Percentiles rank a stretch among this genome's conserved stretches.
Conservation (phyloP, 1,140 invertebrate species). For the Sinonovacula constricta region DNA sequence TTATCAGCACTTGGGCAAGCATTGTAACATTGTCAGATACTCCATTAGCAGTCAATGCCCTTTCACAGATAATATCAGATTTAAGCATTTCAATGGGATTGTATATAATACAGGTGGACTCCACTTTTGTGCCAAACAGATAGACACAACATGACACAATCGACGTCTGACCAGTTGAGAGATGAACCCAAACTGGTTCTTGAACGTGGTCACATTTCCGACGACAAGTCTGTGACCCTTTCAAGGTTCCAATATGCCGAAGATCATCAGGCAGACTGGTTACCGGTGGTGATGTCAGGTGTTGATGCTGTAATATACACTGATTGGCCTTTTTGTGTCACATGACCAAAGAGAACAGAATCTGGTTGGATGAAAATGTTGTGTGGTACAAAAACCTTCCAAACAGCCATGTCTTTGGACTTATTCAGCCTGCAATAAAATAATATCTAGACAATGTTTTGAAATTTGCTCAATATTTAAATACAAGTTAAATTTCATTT, state of each 20-base stretch:
- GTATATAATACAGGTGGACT: constrained; percentile 52
- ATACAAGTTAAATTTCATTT: no score
- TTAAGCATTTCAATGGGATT: constrained; percentile 43
- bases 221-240: not conserved
- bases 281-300: not conserved
- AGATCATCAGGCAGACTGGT: not conserved
- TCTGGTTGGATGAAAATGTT: constrained; percentile 7
- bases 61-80: constrained; percentile 46
- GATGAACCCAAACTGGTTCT: not conserved
- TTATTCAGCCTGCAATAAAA: no score
- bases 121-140: not conserved
- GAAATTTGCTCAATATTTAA: no score
- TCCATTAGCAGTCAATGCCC: not conserved
- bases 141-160: constrained; percentile 34
- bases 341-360: constrained; percentile 36
- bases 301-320: constrained; percentile 49
- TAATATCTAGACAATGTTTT: no score
- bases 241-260: constrained; percentile 7
- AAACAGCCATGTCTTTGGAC: no score
- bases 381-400: constrained; percentile 55
- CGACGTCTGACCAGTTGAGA: constrained; percentile 6
- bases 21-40: not conserved
- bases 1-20: constrained; percentile 15
- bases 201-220: not conserved
- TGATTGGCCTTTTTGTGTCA: constrained; percentile 18